Base-by-base conservation (phyloP, 1,140 invertebrate genomes). In the Neuroterus valhalla region DNA sequence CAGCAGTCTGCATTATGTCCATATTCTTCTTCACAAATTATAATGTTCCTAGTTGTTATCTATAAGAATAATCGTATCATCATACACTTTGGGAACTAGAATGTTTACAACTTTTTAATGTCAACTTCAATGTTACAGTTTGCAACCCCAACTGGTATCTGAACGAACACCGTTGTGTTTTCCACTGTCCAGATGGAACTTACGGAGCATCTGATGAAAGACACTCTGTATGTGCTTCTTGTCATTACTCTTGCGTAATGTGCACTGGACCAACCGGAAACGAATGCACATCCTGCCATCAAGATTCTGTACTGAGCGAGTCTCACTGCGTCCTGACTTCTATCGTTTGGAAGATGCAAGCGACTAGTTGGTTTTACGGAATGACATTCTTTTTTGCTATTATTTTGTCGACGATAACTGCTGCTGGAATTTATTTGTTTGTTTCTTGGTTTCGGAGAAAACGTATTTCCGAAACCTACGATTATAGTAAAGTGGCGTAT, bases 211-310 rank as follows among this genome's bases (percentile, higher is more conserved):
- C 76, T 6, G 81, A 83, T 21, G 69, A 70, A 8, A 17, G 71
- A 6, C 80, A 72, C 17, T 81, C 71, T 43, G 72, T 82, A 15
- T 86, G 85, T 78, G 79, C 81, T 10, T n/a, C 48, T 19, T 86
- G 85, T 45, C 85, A 86, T 72, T 86, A 86, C 62, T 80, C 83
- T 11, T 86, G 85, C 70, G 72, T 79, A 68, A 78, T 70, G 42
- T 86, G 85, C 70, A 76, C 75, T 10, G 85, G 84, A 55, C 80
- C 84, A 74, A 81, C 84, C 10, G 83, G 85, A 67, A 74, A 72
- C 19, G 82, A 85, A 21, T 86, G 85, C 66, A 84, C 74, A 52
- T 78, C 83, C 15, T 86, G 85, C 72, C 79, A 82, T 73, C 73
- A 76, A 26, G 85, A 86, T 66, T 75, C 83, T 38, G 74, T 43